These are phyloP conservation scores for Drosophila pseudotakahashii DNA, from an alignment of 2,888 invertebrate genomes.

Conservation along the genomic window DNA sequence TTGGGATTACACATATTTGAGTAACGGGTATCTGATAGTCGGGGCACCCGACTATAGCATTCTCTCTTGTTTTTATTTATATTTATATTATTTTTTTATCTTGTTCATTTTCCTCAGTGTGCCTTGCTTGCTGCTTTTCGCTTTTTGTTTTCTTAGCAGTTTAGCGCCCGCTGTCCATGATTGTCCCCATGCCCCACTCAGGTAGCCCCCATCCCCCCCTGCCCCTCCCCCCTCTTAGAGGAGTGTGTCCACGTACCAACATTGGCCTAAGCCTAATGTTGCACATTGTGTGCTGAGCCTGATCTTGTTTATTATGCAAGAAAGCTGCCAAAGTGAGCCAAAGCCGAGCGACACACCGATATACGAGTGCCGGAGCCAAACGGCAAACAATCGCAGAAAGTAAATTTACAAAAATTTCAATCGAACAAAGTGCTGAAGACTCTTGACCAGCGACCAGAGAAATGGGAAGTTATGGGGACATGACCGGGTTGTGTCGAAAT, in stretches of 20 bases:
- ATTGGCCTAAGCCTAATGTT: slow-evolving; percentile 79
- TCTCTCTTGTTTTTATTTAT: too few relatives aligned
- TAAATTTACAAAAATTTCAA: slow-evolving; percentile 32
- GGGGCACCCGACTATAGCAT: too few relatives aligned
- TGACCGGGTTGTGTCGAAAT: slow-evolving; percentile 1
- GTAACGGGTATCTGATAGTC: too few relatives aligned
- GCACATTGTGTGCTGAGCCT: slow-evolving; percentile 75
- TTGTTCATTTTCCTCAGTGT: slow-evolving; percentile 5
- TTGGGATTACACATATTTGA: too few relatives aligned
- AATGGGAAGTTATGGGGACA: slow-evolving; percentile 16
- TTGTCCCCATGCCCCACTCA: slow-evolving; percentile 57
- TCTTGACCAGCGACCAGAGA: slow-evolving; percentile 16
- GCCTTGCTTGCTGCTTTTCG: slow-evolving; percentile 22
- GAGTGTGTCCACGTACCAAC: slow-evolving; percentile 75
- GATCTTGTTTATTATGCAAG: slow-evolving; percentile 80
- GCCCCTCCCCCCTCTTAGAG: not conserved
- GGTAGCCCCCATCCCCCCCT: not conserved
- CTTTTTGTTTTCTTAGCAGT: slow-evolving; percentile 65
- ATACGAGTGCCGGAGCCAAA: slow-evolving; percentile 16
- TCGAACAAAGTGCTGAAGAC: slow-evolving; percentile 25
- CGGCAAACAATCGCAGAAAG: slow-evolving; percentile 46
- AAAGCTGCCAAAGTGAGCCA: slow-evolving; percentile 75
- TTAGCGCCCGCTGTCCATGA: slow-evolving; percentile 70
- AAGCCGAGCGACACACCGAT: slow-evolving; percentile 53
- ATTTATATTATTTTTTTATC: too few relatives aligned